Evolutionary conservation across 2,888 invertebrate genomes (phyloP).

Genomic region (Heliconius hortense): DNA sequence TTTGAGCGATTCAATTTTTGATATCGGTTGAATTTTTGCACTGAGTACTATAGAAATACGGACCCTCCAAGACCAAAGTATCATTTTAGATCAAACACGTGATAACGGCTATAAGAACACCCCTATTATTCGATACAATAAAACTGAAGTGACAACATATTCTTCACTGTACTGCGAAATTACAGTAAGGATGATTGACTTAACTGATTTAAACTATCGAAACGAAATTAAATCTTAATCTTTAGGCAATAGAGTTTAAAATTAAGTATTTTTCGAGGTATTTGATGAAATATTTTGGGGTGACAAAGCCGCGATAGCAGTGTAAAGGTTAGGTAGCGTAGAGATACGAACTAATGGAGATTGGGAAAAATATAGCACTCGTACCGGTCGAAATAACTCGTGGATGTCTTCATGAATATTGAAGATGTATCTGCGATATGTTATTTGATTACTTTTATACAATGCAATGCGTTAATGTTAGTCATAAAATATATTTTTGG

Average conservation of each 20-base stretch:
- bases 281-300: slow-evolving; percentile 62
- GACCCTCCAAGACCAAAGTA: slow-evolving; percentile 68
- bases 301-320: slow-evolving; percentile 57
- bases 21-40: slow-evolving; percentile 54
- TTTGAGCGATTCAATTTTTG: slow-evolving; percentile 51
- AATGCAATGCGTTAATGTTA: slow-evolving; percentile 57
- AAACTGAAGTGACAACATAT: slow-evolving; percentile 82
- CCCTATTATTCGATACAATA: slow-evolving; percentile 83
- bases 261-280: slow-evolving; percentile 41
- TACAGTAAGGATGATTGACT: slow-evolving; percentile 55
- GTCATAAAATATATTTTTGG: slow-evolving; percentile 54
- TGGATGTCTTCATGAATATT: slow-evolving; percentile 81
- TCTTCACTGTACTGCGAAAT: slow-evolving; percentile 77
- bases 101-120: slow-evolving; percentile 81
- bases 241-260: slow-evolving; percentile 43
- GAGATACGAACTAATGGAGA: slow-evolving; percentile 81
- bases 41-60: slow-evolving; percentile 56
- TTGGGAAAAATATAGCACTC: slow-evolving; percentile 79
- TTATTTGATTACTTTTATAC: slow-evolving; percentile 69
- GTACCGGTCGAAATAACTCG: slow-evolving; percentile 71
- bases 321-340: slow-evolving; percentile 73
- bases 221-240: slow-evolving; percentile 45
- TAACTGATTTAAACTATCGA: slow-evolving; percentile 47
- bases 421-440: slow-evolving; percentile 73
- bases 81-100: slow-evolving; percentile 82